Percentiles rank a stretch among this genome's conserved stretches.
These are phyloP conservation scores for Andrena fulva DNA, from an alignment of 2,888 invertebrate species.

Conservation along the genomic window DNA sequence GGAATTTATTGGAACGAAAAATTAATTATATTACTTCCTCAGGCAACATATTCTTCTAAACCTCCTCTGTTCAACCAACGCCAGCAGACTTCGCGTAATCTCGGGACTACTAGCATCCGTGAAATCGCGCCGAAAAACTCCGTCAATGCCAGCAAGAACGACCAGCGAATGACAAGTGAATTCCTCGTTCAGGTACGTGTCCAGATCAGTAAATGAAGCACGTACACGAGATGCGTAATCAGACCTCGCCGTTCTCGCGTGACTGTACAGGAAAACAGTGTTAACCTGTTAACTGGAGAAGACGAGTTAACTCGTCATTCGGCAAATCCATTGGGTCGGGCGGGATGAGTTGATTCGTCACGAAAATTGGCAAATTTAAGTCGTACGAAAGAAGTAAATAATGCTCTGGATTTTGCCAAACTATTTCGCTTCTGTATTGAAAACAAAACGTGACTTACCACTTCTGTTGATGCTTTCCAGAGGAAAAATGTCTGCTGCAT, in stretches of 20 bases:
- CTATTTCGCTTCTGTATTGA: no score
- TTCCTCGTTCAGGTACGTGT: slow-evolving; percentile 52
- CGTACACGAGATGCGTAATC: slow-evolving; percentile 31
- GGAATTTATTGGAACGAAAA: no score
- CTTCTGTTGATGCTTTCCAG: no score
- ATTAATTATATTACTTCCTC: no score
- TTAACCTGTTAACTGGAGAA: slow-evolving; percentile 13
- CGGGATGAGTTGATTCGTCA: background rate
- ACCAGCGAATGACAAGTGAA: slow-evolving; percentile 35
- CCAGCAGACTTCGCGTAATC: background rate
- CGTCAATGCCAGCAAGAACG: slow-evolving; percentile 14
- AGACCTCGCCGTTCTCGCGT: background rate
- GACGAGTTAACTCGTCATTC: background rate
- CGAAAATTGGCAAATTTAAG: no score
- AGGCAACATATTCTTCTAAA: no score
- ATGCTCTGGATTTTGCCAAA: no score
- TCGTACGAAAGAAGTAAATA: no score
- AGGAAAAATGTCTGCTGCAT: no score
- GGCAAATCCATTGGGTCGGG: no score
- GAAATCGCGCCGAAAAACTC: background rate
- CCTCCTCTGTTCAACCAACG: no score
- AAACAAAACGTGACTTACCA: no score
- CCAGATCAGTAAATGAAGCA: slow-evolving; percentile 27
- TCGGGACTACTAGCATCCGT: background rate
- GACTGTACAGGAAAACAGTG: background rate